Percentiles rank a stretch among this genome's conserved stretches.
Evolutionary conservation across 2,113 vertebrate species (phyloP).

Genomic region (Nesogale talazaci): DNA sequence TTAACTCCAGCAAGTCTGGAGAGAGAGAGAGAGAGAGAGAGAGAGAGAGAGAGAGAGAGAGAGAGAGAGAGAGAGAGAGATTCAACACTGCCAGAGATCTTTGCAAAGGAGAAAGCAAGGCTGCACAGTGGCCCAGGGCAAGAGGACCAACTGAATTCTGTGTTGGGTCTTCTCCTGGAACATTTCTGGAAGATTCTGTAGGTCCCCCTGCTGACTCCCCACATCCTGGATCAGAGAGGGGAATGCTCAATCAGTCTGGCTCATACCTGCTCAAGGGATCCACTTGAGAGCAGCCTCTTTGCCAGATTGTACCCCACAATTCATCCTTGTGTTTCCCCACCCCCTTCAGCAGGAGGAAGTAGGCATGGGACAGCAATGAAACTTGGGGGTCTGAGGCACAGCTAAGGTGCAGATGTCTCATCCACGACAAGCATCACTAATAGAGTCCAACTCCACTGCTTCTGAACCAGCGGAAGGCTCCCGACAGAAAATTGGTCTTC

Average conservation of each 20-base stretch:
- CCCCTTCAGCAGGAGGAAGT: neutral
- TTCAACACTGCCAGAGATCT: neutral
- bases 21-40: neutral
- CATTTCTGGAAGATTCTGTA: no score
- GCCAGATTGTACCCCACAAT: neutral
- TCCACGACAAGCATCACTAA: neutral
- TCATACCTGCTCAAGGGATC: neutral
- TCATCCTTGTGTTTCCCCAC: neutral
- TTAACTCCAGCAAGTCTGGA: neutral
- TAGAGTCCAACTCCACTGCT: neutral
- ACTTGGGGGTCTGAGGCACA: neutral
- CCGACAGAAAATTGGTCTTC: neutral
- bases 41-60: neutral
- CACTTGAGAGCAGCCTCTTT: neutral
- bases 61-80: neutral
- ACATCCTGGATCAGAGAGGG: neutral
- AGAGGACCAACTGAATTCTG: neutral
- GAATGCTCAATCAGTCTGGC: neutral
- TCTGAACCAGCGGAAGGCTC: neutral
- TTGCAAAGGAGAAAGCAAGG: neutral
- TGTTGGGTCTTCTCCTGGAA: no score
- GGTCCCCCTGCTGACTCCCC: neutral
- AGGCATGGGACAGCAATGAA: neutral
- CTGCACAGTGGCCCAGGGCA: neutral
- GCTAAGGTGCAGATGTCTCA: neutral